Conservation (phyloP, 2,888 invertebrate genomes). For the Chrysolina oricalcia region DNA sequence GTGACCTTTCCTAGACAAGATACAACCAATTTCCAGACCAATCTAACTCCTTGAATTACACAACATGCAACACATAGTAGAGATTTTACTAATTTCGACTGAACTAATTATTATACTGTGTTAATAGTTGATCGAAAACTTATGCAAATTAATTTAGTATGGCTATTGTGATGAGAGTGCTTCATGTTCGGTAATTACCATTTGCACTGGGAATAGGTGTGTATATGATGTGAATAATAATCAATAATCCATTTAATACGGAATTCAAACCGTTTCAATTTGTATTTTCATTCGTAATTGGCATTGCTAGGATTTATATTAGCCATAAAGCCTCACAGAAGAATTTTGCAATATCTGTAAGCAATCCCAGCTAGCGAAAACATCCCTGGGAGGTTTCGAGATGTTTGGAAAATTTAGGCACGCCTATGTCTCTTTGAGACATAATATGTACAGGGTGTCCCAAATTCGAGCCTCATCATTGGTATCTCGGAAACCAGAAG, state of each 20-base stretch:
- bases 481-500: no score
- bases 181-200: neutral
- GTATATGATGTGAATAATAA: neutral
- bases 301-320: no score
- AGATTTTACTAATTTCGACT: neutral
- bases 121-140: neutral
- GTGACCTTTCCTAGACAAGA: neutral
- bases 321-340: no score
- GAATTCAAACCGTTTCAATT: neutral
- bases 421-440: no score
- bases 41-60: neutral
- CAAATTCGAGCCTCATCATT: no score
- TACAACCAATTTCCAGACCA: neutral
- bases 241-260: neutral
- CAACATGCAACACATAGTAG: neutral
- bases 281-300: no score
- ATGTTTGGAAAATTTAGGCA: no score
- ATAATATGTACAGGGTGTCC: no score
- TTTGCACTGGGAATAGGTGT: conserved; percentile 1
- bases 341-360: no score
- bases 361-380: no score
- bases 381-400: no score
- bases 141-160: neutral
- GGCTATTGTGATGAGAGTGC: neutral
- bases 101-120: neutral